Evolutionary conservation across 2,888 invertebrate genomes (phyloP), one percentile per base, ranked within the genome.

Genomic region (Phortica okadai): DNA sequence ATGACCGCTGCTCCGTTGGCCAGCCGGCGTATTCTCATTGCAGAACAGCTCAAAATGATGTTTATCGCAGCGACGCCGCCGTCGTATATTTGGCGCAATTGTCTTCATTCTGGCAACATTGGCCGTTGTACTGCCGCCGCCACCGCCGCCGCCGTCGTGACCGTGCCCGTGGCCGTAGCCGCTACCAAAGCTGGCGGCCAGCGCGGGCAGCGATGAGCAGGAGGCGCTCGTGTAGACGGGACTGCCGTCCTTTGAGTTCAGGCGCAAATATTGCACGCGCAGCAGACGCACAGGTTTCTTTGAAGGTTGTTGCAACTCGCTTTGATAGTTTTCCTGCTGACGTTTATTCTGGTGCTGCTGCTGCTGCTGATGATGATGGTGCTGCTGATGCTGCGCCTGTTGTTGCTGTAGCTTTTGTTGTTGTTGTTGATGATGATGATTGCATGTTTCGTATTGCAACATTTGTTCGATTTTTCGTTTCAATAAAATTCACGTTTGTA

Each of bases 31-130:
- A 59, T 58, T 74, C 81, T 84, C 87, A 83, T 92, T 92, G 72
- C 90, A 90, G 79, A 90, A 91, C 77, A 93, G 90, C 78, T 92
- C 92, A 79, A 92, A 89, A 81, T 93, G 92, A 89, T 94, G 94
- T 87, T 94, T 94, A 81, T 94, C 94, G 90, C 93, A 94, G 75
- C 94, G 93, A 75, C 94, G 92, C 73, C 93, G 92, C 69, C 94
- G 93, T 58, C 94, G 93, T 82, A 93, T 93, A 82, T 93, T 93
- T 33, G 94, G 94, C 69, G 94, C 93, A 82, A 95, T 93, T 42
- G 94, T 94, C 91, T 95, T 95, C 91, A 95, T 94, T 84, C 93
- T 92, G 80, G 92, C 91, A 70, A 82, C 85, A 83, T 83, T 83
- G 42, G 58, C 58, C 14, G 75, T 76, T 69, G 33, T 5, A 33